Base-by-base conservation (phyloP, 2,888 invertebrate genomes). In the Megastigmus dorsalis region DNA sequence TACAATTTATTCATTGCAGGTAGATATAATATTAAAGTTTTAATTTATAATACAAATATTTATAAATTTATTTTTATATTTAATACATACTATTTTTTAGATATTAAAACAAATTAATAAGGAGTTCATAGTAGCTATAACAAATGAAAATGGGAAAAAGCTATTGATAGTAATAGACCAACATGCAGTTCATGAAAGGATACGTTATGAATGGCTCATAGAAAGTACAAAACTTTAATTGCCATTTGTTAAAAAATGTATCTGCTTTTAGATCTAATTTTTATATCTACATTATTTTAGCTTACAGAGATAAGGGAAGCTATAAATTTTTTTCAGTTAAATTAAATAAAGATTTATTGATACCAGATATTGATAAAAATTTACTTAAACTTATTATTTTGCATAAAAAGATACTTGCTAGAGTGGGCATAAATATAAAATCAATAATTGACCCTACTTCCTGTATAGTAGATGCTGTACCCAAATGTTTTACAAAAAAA, bases 141-240 rank as follows among this genome's bases (percentile, higher is more conserved):
- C 81, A 52, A 79, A 84, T 36, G 85, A 87, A 60, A 85, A 89
- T 78, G 84, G 86, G 67, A 89, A 84, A 20, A 87, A 90, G 78
- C 87, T 90, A 70, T 83, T 95, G 20, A 89, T 94, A 36, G 82
- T 94, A 36, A 93, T 96, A 85, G 97, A 97, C 88, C 97, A 96
- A 88, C 97, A 97, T 89, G 96, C 96, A 48, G 93, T 94, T 30
- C 93, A 96, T 86, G 97, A 97, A 89, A 90, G 97, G 84, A 92
- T 96, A 76, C 90, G 93, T 75, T 89, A 96, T 54, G 96, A 97
- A 88, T 88, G 89, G 71, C 90, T 95, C 74, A 88, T 92, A 75
- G 82, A 89, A 85, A 91, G 93, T 93, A 89, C 81, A 41, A 30
- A 36, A 45, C 36, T 59, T 10, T 60, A 33, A 57, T 63, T 30